A percentile compares a stretch with the other conserved stretches of the same genome.
phyloP scores from a whole-genome alignment of 2,888 invertebrate genomes.

The Synanthedon andrenaeformis region DNA sequence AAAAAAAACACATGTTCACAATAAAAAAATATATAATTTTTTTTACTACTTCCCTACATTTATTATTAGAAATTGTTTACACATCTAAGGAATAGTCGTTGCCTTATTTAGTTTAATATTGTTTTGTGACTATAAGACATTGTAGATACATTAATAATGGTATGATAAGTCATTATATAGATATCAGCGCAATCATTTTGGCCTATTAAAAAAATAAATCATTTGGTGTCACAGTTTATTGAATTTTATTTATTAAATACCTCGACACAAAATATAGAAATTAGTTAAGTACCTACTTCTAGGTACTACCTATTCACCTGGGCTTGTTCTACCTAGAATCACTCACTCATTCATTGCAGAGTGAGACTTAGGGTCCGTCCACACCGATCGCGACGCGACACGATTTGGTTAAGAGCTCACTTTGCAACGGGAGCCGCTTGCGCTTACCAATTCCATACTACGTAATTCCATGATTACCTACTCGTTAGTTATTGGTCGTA shows the following conservation, averaged over 20 bases:
- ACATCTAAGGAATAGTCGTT: slow-evolving; percentile 63
- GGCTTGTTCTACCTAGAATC: not conserved
- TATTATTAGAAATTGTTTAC: slow-evolving; percentile 42
- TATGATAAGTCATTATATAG: slow-evolving; percentile 64
- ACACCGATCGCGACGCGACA: too few species aligned
- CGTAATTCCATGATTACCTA: too few species aligned
- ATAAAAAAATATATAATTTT: slow-evolving; percentile 16
- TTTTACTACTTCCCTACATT: slow-evolving; percentile 26
- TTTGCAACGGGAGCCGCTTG: too few species aligned
- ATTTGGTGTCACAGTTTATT: slow-evolving; percentile 61
- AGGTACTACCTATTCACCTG: too few species aligned
- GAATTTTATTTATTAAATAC: slow-evolving; percentile 4
- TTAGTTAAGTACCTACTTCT: too few species aligned
- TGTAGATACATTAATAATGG: slow-evolving; percentile 60
- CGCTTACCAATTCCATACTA: too few species aligned
- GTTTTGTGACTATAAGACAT: slow-evolving; percentile 65
- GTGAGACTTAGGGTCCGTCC: too few species aligned
- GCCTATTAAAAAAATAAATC: slow-evolving; percentile 68
- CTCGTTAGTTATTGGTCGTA: too few species aligned
- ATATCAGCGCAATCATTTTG: slow-evolving; percentile 67
- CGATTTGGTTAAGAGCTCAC: too few species aligned
- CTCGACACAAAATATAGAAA: not conserved
- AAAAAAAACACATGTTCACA: slow-evolving; percentile 44
- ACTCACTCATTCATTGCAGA: too few species aligned
- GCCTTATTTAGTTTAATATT: slow-evolving; percentile 69